Conservation (phyloP, 37 sponge, comb jelly and placozoan species). For the Haliclona indistincta region DNA sequence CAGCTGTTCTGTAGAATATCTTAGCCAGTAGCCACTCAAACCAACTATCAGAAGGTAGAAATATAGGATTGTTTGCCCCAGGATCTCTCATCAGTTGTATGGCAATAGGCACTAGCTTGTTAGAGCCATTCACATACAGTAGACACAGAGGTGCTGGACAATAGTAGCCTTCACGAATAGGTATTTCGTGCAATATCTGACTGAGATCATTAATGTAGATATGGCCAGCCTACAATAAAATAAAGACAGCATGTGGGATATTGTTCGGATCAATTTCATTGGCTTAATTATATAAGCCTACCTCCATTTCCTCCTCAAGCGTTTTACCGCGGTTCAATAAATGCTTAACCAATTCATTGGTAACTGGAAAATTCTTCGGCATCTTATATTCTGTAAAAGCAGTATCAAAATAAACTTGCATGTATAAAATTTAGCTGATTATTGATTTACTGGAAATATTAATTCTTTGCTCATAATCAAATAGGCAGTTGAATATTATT, state of each 20-base stretch:
- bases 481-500: too few relatives aligned
- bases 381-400: too few relatives aligned
- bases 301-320: constrained; percentile 63
- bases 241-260: too few relatives aligned
- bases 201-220: constrained; percentile 68
- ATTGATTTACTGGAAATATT: too few relatives aligned
- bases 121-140: constrained; percentile 42
- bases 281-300: too few relatives aligned
- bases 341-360: constrained; percentile 45
- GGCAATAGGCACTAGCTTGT: constrained; percentile 61
- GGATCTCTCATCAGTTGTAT: constrained; percentile 67
- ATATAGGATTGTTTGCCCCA: constrained; percentile 57
- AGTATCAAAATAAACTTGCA: too few relatives aligned
- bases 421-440: too few relatives aligned
- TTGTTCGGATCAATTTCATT: too few relatives aligned
- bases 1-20: constrained; percentile 55
- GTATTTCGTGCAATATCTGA: constrained; percentile 40
- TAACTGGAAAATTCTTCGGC: constrained; percentile 67
- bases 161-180: constrained; percentile 21
- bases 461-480: too few relatives aligned
- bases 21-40: constrained; percentile 76
- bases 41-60: constrained; percentile 59
- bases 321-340: constrained; percentile 31
- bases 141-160: constrained; percentile 68
- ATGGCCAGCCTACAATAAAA: constrained; percentile 55